Conservation (phyloP, 2,797 vertebrate genomes). For the Eutrigla gurnardus region DNA sequence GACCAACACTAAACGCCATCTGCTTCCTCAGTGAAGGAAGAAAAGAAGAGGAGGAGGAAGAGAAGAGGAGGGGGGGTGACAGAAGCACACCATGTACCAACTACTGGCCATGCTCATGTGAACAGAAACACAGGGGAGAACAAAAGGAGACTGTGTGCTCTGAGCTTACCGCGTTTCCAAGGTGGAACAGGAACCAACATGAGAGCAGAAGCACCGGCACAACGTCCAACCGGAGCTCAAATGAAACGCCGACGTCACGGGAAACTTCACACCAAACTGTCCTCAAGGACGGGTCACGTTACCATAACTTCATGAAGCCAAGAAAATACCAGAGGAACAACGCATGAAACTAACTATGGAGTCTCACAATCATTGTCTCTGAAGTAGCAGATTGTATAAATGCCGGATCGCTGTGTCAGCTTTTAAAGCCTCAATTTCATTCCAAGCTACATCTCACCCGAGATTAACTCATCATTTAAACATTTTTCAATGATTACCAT, state of each 20-base stretch:
- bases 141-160: conserved; percentile 60
- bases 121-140: conserved; percentile 66
- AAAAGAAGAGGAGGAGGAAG: conserved; percentile 71
- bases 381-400: neutral
- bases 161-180: conserved; percentile 38
- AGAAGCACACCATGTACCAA: conserved; percentile 78
- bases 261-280: conserved; percentile 7
- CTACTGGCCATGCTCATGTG: conserved; percentile 72
- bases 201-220: conserved; percentile 23
- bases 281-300: neutral
- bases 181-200: conserved; percentile 53
- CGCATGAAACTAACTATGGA: neutral
- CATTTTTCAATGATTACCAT: neutral
- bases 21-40: conserved; percentile 77
- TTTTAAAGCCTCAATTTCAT: neutral
- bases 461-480: neutral
- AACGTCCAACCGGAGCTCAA: conserved; percentile 2
- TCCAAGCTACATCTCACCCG: neutral
- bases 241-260: conserved; percentile 11
- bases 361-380: neutral
- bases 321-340: neutral
- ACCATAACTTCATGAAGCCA: neutral
- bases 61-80: conserved; percentile 65
- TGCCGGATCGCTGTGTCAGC: too few species aligned
- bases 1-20: conserved; percentile 79